A percentile compares a stretch with the other conserved stretches of the same genome.
phyloP scores from a whole-genome alignment of 2,888 invertebrate genomes.

The Oscheius sp. region DNA sequence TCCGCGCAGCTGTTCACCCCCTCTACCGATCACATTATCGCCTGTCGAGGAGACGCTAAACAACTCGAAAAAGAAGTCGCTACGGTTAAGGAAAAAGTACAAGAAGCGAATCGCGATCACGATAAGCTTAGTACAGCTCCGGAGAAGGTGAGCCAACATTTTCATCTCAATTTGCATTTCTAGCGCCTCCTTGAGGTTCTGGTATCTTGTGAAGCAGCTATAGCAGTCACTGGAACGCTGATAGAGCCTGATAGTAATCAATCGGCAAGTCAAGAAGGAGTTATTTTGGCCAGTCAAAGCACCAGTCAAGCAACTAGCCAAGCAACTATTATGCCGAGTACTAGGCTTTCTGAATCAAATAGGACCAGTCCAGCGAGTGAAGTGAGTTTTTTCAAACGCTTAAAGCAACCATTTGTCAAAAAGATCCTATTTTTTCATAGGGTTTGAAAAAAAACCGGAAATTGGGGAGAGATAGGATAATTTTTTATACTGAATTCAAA shows the following conservation, averaged over 20 bases:
- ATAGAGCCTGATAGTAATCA: not conserved
- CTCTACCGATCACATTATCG: conserved; percentile 25
- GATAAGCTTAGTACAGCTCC: conserved; percentile 40
- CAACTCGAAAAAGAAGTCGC: conserved; percentile 12
- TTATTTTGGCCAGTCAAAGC: not conserved
- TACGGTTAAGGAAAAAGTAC: conserved; percentile 39
- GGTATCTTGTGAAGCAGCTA: conserved; percentile 15
- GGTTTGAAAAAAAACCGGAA: too few species aligned
- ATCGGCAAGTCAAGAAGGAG: not conserved
- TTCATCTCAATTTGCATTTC: not conserved
- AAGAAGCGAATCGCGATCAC: conserved; percentile 38
- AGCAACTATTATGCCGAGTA: conserved; percentile 15
- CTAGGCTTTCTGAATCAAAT: conserved; percentile 13
- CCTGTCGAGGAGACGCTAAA: conserved; percentile 15
- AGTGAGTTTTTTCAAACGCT: not conserved
- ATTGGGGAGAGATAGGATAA: too few species aligned
- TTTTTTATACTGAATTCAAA: not conserved
- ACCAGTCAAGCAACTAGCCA: conserved; percentile 32
- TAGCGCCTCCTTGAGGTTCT: conserved; percentile 14
- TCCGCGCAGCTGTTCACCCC: conserved; percentile 28
- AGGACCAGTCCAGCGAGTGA: conserved; percentile 15
- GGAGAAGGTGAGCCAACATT: conserved; percentile 32
- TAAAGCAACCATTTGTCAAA: too few species aligned
- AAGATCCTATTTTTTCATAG: too few species aligned
- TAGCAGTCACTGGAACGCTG: not conserved